phyloP scores from a whole-genome alignment of 2,888 invertebrate genomes.

The Caenorhabditis sp. region DNA sequence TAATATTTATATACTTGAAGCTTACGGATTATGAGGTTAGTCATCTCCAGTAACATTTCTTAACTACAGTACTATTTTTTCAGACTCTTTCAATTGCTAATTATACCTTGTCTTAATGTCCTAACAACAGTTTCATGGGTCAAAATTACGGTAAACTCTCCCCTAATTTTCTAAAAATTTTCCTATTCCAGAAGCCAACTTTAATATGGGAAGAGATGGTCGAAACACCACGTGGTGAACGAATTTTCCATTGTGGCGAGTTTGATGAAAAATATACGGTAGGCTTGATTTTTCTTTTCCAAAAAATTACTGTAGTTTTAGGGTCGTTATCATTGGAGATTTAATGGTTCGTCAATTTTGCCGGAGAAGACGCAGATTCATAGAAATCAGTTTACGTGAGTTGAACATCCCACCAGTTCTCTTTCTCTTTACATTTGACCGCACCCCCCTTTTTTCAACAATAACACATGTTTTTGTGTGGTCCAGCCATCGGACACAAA shows the following conservation, averaged over 20 bases:
- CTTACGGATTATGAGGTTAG: too few species aligned
- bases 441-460: neutral
- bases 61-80: neutral
- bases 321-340: conserved; percentile 37
- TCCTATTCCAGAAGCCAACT: conserved; percentile 20
- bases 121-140: conserved; percentile 13
- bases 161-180: neutral
- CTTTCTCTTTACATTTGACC: neutral
- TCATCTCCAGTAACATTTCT: too few species aligned
- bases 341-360: conserved; percentile 33
- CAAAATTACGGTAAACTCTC: conserved; percentile 30
- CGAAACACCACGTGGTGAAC: conserved; percentile 14
- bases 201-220: conserved; percentile 42
- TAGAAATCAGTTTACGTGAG: conserved; percentile 34
- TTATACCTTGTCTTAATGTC: neutral
- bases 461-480: neutral
- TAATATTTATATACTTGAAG: too few species aligned
- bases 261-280: conserved; percentile 18
- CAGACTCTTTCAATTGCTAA: neutral
- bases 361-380: conserved; percentile 40
- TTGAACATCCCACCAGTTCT: neutral
- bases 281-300: neutral
- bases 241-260: conserved; percentile 30
- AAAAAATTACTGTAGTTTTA: conserved; percentile 4
- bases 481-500: too few species aligned